phyloP scores from a whole-genome alignment of 2,113 vertebrate genomes.

The Cairina moschata region DNA sequence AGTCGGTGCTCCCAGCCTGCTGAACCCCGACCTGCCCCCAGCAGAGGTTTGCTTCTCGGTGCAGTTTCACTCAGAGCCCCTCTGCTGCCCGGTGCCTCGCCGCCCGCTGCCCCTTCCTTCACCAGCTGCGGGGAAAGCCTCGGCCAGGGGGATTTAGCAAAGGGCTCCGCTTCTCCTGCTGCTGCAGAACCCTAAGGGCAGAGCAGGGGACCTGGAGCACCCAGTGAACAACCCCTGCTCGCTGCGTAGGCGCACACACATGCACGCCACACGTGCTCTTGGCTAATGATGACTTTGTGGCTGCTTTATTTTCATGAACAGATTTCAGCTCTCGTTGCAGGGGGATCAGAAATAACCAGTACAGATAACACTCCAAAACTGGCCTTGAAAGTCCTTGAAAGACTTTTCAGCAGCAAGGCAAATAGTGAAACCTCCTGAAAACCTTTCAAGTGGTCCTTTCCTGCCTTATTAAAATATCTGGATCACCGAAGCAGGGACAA shows the following conservation, averaged over 20 bases:
- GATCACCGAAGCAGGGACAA: background rate
- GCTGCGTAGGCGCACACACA: background rate
- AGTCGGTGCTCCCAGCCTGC: background rate
- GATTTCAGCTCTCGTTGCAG: background rate
- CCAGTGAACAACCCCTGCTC: constrained; percentile 48
- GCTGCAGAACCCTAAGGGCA: background rate
- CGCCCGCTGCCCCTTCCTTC: background rate
- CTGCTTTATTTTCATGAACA: background rate
- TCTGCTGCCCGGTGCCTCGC: background rate
- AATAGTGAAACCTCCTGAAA: background rate
- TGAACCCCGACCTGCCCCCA: background rate
- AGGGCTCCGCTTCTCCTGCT: background rate
- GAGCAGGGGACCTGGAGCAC: constrained; percentile 21
- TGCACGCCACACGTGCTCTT: background rate
- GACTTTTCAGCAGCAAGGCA: background rate
- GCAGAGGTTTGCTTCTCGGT: constrained; percentile 43
- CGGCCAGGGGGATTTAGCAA: background rate
- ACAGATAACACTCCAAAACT: background rate
- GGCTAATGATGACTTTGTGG: background rate
- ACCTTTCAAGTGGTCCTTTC: background rate
- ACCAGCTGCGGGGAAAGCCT: background rate
- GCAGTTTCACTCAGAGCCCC: constrained; percentile 21
- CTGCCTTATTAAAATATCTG: background rate
- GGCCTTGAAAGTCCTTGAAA: background rate
- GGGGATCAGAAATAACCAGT: background rate